Evolutionary conservation across 2,797 vertebrate species (phyloP), one percentile per base, ranked within the genome.

Genomic region (Diplodus puntazzo): DNA sequence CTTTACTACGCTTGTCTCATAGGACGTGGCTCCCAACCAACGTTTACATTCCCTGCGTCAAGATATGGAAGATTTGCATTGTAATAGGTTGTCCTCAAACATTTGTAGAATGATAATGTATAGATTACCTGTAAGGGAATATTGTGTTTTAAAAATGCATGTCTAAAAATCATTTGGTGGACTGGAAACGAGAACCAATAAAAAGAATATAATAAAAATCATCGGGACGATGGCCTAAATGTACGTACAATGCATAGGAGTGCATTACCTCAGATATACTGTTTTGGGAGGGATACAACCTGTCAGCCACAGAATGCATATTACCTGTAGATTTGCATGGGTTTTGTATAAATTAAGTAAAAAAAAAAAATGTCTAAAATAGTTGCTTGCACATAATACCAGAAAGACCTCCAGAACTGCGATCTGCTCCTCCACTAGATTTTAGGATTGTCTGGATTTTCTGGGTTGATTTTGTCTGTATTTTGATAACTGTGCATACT

Each of bases 401-500:
- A 99, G 98, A 98, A 98, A 98, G 98, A 99, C 98, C 98, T 99
- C 98, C 98, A 98, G 98, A 99, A 98, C 96, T 98, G 97, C 98
- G 97, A 97, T 99, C 95, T 98, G 97, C 97, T 99, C 97, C 97
- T 97, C 97, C 97, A 97, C 97, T 99, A 99, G 98, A 99, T 97
- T 98, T 98, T 99, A 99, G 98, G 97, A 98, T 98, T 98, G 98
- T 99, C 97, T 98, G 98, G 98, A 97, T 97, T 98, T 99, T 99
- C 98, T 99, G 97, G 98, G 96, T 98, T 99, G 96, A 97, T 98
- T 98, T 95, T 97, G 98, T 99, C 98, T 99, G 98, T 99, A 99
- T 99, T 99, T 99, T 99, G 98, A 99, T 99, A 99, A 99, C 97
- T 99, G 98, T 99, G 98, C 98, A 99, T 99, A 99, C 92, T 98